Evolutionary conservation across 2,797 vertebrate genomes (phyloP).

Genomic region (Percopsis omiscomaycus): DNA sequence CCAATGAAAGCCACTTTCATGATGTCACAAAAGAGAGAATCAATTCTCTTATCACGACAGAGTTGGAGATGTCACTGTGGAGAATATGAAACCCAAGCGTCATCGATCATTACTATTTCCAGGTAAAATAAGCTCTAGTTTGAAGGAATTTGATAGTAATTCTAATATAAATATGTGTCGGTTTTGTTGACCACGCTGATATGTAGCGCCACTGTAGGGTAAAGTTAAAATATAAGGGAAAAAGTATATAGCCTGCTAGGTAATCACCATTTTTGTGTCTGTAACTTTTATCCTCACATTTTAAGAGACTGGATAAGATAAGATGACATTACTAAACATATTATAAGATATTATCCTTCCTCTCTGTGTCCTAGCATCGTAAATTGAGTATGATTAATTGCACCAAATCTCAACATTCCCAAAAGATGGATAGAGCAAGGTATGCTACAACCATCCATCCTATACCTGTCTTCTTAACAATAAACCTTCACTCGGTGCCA

Average conservation of each 20-base stretch:
- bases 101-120: neutral
- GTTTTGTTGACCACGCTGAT: slow-evolving; percentile 30
- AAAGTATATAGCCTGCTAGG: neutral
- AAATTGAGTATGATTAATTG: slow-evolving; percentile 50
- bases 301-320: slow-evolving; percentile 13
- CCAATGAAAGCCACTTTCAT: slow-evolving; percentile 57
- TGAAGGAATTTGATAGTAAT: slow-evolving; percentile 51
- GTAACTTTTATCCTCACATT: slow-evolving; percentile 29
- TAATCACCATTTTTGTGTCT: neutral
- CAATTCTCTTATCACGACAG: slow-evolving; percentile 34
- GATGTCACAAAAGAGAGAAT: slow-evolving; percentile 36
- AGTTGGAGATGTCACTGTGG: slow-evolving; percentile 47
- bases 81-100: slow-evolving; percentile 52
- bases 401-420: slow-evolving; percentile 25
- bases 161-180: slow-evolving; percentile 22
- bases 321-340: slow-evolving; percentile 29
- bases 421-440: slow-evolving; percentile 17
- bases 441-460: slow-evolving; percentile 25
- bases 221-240: neutral
- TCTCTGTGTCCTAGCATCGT: slow-evolving; percentile 41
- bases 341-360: slow-evolving; percentile 32
- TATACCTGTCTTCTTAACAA: slow-evolving; percentile 47
- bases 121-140: neutral
- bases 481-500: slow-evolving; percentile 40
- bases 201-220: slow-evolving; percentile 24